phyloP scores from a whole-genome alignment of 2,113 vertebrate species.

The Nasalis larvatus region DNA sequence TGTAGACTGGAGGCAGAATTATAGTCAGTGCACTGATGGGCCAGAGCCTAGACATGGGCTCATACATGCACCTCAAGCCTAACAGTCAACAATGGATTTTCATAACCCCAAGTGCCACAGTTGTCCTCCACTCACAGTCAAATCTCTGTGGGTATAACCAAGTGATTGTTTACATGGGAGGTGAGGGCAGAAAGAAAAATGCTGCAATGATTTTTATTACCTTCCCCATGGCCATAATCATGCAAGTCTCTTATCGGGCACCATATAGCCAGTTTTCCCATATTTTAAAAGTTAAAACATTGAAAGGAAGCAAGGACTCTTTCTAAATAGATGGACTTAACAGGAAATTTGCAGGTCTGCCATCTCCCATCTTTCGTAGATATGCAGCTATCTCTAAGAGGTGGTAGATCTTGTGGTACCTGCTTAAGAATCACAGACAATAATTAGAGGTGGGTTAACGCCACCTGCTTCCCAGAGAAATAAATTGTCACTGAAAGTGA shows the following conservation, averaged over 20 bases:
- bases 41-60: too few relatives aligned
- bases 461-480: neutral
- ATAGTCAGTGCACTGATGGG: too few relatives aligned
- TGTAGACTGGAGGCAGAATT: too few relatives aligned
- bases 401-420: neutral
- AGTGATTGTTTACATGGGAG: too few relatives aligned
- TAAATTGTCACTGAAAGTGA: neutral
- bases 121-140: too few relatives aligned
- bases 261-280: neutral
- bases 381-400: neutral
- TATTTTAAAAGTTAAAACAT: neutral
- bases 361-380: neutral
- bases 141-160: too few relatives aligned
- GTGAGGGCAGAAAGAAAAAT: too few relatives aligned
- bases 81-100: too few relatives aligned
- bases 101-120: too few relatives aligned
- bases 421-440: neutral
- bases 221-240: too few relatives aligned
- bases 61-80: too few relatives aligned
- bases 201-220: too few relatives aligned
- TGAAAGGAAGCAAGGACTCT: conserved; percentile 7
- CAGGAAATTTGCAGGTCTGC: neutral
- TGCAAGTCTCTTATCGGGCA: neutral
- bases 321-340: neutral
- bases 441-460: neutral